Percentiles rank a stretch among this genome's conserved stretches.
phyloP scores from a whole-genome alignment of 2,888 invertebrate genomes.

The Orthosia incerta region DNA sequence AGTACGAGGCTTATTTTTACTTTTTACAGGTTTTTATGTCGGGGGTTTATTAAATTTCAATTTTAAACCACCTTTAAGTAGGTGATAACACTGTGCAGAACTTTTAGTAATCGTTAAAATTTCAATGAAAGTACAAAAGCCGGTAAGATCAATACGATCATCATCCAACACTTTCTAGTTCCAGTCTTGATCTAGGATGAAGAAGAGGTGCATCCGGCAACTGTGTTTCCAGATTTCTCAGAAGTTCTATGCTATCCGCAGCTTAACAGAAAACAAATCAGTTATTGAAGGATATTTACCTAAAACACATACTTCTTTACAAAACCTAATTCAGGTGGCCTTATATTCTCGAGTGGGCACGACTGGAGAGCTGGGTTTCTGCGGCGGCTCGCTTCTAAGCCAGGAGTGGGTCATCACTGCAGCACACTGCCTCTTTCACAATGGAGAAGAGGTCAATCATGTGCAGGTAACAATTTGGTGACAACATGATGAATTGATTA shows the following conservation, averaged over 20 bases:
- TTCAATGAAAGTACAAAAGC: too few relatives aligned
- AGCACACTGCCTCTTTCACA: constrained; percentile 89
- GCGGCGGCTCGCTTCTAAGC: constrained; percentile 87
- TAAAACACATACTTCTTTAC: not conserved
- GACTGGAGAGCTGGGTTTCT: constrained; percentile 86
- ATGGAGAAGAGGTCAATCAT: constrained; percentile 78
- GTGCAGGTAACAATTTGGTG: constrained; percentile 77
- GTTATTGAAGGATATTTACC: too few relatives aligned
- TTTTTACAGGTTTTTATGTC: too few relatives aligned
- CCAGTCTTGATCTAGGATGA: not conserved
- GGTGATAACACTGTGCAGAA: too few relatives aligned
- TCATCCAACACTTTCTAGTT: too few relatives aligned
- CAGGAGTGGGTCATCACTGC: constrained; percentile 88
- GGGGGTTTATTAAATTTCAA: too few relatives aligned
- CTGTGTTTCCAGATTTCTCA: not conserved
- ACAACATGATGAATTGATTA: not conserved
- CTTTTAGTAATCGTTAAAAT: too few relatives aligned
- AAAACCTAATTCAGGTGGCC: constrained; percentile 76
- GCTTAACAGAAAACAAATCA: too few relatives aligned
- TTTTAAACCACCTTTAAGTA: too few relatives aligned
- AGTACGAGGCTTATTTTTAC: too few relatives aligned
- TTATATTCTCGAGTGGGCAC: constrained; percentile 83
- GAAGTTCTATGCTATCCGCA: not conserved
- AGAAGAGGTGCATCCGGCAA: too few relatives aligned
- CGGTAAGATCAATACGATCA: not conserved